These are phyloP conservation scores for Brachionus paranguensis DNA, from an alignment of 1,140 invertebrate species.

Conservation along the genomic window DNA sequence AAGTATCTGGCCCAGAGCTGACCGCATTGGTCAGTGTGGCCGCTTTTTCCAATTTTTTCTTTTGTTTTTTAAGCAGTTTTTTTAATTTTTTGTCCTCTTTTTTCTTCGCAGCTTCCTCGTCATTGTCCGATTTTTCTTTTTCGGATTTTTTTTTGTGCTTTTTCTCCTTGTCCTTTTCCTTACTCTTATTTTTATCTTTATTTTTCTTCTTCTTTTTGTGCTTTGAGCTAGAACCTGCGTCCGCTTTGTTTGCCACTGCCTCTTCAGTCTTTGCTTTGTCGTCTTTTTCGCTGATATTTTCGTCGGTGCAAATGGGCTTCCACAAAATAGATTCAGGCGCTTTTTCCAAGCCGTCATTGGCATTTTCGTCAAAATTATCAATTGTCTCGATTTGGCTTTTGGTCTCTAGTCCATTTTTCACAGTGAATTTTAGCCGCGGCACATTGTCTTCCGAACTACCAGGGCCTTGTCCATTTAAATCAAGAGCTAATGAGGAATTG, in stretches of 20 bases:
- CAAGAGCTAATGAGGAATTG: not conserved
- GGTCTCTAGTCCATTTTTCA: not conserved
- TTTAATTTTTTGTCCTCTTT: slow-evolving; percentile 26
- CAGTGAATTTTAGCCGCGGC: not conserved
- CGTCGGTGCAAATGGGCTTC: slow-evolving; percentile 15
- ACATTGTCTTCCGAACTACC: not conserved
- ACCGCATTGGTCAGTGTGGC: not conserved
- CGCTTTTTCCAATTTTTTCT: slow-evolving; percentile 15
- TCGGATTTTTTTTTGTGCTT: slow-evolving; percentile 31
- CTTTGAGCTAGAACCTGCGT: not conserved
- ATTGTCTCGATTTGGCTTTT: not conserved
- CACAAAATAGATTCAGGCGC: not conserved
- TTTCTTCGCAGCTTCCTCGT: not conserved
- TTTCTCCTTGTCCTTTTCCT: slow-evolving; percentile 33
- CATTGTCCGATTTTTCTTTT: slow-evolving; percentile 15
- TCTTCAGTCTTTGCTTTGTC: not conserved
- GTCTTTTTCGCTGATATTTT: not conserved
- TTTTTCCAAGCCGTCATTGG: not conserved
- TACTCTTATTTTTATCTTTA: slow-evolving; percentile 23
- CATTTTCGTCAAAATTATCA: slow-evolving; percentile 6
- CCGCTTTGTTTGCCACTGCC: not conserved
- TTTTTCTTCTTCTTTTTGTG: slow-evolving; percentile 38
- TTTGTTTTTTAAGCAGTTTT: slow-evolving; percentile 11
- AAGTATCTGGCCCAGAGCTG: not conserved
- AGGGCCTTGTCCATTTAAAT: not conserved